phyloP scores from a whole-genome alignment of 1,140 invertebrate species.

The Cherax destructor region DNA sequence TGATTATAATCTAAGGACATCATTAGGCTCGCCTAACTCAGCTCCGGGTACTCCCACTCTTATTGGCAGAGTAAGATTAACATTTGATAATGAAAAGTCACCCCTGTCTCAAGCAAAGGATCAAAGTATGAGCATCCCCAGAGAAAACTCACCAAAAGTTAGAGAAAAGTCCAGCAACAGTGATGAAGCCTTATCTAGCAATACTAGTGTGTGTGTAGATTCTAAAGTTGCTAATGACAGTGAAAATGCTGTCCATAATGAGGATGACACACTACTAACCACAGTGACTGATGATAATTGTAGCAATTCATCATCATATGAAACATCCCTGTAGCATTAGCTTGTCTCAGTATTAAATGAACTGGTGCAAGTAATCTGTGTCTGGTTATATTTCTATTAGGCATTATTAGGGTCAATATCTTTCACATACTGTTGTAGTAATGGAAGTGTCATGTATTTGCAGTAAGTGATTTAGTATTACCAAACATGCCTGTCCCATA shows the following conservation, averaged over 20 bases:
- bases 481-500: background rate
- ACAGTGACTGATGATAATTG: conserved; percentile 7
- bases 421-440: conserved; percentile 1
- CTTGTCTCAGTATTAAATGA: background rate
- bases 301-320: conserved; percentile 43
- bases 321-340: conserved; percentile 47
- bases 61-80: background rate
- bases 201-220: conserved; percentile 18
- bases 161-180: background rate
- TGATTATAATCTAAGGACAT: conserved; percentile 18
- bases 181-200: background rate
- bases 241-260: background rate
- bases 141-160: background rate
- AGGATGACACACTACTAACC: conserved; percentile 13
- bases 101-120: background rate
- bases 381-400: conserved; percentile 1
- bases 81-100: background rate
- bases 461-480: background rate
- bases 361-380: background rate
- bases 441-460: background rate
- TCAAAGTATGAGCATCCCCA: background rate
- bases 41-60: conserved; percentile 31
- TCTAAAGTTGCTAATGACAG: background rate
- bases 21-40: conserved; percentile 23
- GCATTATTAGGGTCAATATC: background rate